phyloP scores from a whole-genome alignment of 2,113 vertebrate genomes.

The Sturnus vulgaris region DNA sequence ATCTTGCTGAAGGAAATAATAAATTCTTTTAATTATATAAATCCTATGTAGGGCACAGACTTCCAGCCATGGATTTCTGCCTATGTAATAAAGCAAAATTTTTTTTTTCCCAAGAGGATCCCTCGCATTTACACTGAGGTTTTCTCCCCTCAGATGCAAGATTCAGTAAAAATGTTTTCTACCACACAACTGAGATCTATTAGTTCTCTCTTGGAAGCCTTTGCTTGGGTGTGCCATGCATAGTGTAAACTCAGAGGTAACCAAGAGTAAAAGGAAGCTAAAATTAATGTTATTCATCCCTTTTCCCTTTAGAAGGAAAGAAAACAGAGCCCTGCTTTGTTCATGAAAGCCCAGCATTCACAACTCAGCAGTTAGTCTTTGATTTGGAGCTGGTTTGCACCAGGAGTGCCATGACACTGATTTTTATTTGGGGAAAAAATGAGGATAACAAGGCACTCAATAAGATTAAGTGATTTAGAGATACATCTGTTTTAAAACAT shows the following conservation, averaged over 20 bases:
- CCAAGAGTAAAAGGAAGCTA: neutral
- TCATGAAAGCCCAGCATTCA: constrained; percentile 13
- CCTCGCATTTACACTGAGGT: neutral
- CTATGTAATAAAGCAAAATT: neutral
- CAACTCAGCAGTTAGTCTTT: constrained; percentile 32
- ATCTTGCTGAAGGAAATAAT: neutral
- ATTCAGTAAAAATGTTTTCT: neutral
- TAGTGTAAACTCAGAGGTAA: neutral
- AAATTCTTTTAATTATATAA: neutral
- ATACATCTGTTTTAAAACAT: constrained; percentile 11
- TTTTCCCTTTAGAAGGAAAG: neutral
- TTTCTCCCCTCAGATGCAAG: neutral
- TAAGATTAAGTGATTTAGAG: constrained; percentile 53
- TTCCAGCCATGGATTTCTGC: neutral
- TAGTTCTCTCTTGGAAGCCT: neutral
- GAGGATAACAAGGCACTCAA: constrained; percentile 25
- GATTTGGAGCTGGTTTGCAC: constrained; percentile 16
- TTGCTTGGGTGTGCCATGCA: neutral
- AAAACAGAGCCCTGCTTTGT: constrained; percentile 3
- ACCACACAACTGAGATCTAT: neutral
- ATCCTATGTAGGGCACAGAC: neutral
- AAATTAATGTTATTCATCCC: neutral
- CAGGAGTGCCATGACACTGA: neutral
- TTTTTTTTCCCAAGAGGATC: neutral
- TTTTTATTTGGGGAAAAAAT: neutral